Percentiles rank a stretch among this genome's conserved stretches.
Evolutionary conservation across 2,797 vertebrate genomes (phyloP).

Genomic region (Anguilla megastoma): DNA sequence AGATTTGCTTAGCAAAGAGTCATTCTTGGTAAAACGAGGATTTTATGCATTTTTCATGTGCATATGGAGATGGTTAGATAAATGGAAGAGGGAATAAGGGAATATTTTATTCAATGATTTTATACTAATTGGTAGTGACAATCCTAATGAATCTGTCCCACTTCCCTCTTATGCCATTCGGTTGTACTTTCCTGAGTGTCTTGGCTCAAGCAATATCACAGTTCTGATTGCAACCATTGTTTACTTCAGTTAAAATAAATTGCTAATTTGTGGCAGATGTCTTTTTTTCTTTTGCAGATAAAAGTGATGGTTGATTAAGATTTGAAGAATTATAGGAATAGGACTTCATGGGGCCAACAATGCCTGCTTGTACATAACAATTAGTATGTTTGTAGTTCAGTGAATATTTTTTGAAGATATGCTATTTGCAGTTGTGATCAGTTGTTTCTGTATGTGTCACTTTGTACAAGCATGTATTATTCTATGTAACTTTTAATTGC

Average conservation of each 20-base stretch:
- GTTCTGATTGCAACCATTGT: not conserved
- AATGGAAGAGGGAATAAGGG: not conserved
- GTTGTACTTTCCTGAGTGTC: not conserved
- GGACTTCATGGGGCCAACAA: not conserved
- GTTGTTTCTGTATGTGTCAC: not conserved
- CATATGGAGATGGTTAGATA: not conserved
- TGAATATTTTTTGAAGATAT: not conserved
- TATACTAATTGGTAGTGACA: not conserved
- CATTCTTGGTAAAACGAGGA: not conserved
- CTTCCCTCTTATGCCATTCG: not conserved
- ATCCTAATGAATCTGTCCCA: not conserved
- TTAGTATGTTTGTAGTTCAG: not conserved
- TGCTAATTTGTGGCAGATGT: not conserved
- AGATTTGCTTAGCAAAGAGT: not conserved
- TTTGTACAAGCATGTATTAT: not conserved
- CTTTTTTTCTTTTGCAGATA: not conserved
- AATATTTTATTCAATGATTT: not conserved
- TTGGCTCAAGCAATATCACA: not conserved
- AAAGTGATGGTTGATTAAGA: not conserved
- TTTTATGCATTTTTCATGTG: not conserved
- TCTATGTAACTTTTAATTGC: not conserved
- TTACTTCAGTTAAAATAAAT: not conserved
- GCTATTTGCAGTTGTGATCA: not conserved
- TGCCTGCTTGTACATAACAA: not conserved
- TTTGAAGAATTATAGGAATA: not conserved